Conservation (phyloP, 1,140 invertebrate species). For the Cydia strobilella region DNA sequence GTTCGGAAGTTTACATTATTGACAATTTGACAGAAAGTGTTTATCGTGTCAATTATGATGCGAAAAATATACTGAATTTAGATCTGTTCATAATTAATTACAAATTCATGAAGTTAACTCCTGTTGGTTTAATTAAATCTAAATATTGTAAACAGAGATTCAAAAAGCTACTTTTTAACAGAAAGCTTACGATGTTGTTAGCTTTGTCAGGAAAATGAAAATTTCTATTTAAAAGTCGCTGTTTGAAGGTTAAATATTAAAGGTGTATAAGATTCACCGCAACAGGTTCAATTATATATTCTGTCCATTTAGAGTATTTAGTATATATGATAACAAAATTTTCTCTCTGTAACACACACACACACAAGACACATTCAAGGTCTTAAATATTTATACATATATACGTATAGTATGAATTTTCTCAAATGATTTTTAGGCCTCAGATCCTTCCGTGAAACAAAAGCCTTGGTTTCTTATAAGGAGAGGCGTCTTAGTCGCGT, state of each 20-base stretch:
- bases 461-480: too few relatives aligned
- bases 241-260: neutral
- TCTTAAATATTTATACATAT: too few relatives aligned
- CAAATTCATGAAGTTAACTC: neutral
- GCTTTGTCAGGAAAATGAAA: neutral
- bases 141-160: neutral
- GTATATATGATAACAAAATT: too few relatives aligned
- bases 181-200: neutral
- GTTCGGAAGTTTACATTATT: slow-evolving; percentile 36
- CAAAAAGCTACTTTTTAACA: slow-evolving; percentile 20
- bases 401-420: too few relatives aligned
- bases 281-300: too few relatives aligned
- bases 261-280: neutral
- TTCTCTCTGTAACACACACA: too few relatives aligned
- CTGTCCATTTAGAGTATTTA: too few relatives aligned
- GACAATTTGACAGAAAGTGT: neutral
- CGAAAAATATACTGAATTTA: slow-evolving; percentile 41
- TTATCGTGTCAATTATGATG: neutral
- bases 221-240: neutral
- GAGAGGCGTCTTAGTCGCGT: too few relatives aligned
- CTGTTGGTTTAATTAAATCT: neutral
- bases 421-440: too few relatives aligned
- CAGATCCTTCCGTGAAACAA: too few relatives aligned
- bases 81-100: slow-evolving; percentile 40
- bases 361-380: too few relatives aligned